phyloP scores from a whole-genome alignment of 2,888 invertebrate species.

The Ormyrus labotus region DNA sequence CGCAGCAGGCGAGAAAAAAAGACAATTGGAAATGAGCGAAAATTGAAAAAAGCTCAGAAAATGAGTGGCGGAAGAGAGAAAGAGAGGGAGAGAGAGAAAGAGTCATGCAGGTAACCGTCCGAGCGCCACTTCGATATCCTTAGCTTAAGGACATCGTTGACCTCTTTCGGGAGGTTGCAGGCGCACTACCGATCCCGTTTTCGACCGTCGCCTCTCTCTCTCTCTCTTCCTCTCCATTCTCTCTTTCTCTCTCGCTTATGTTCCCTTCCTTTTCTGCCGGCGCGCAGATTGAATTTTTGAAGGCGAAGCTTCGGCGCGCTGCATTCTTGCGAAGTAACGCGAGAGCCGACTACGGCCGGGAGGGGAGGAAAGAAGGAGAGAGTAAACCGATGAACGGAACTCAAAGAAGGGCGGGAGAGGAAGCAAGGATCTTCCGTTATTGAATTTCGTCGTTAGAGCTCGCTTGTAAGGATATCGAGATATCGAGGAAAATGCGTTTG shows the following conservation, averaged over 20 bases:
- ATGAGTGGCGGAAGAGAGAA: background rate
- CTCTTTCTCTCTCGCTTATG: no score
- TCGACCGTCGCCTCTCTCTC: conserved; percentile 57
- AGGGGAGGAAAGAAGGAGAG: background rate
- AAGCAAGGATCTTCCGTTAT: conserved; percentile 37
- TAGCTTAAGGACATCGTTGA: conserved; percentile 72
- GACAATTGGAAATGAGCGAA: background rate
- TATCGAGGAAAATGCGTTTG: conserved; percentile 16
- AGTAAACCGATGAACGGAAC: background rate
- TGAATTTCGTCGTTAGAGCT: conserved; percentile 43
- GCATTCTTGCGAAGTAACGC: conserved; percentile 24
- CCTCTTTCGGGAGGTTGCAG: conserved; percentile 63
- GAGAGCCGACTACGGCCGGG: conserved; percentile 14
- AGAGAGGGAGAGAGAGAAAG: background rate
- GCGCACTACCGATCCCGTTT: conserved; percentile 58
- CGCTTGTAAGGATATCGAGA: conserved; percentile 7
- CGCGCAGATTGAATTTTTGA: conserved; percentile 53
- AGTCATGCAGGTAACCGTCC: conserved; percentile 55
- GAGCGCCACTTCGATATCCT: conserved; percentile 67
- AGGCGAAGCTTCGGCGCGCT: conserved; percentile 2
- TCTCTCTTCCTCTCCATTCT: conserved; percentile 17
- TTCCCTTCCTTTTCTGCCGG: no score
- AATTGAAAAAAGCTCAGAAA: conserved; percentile 10
- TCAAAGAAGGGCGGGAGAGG: conserved; percentile 4
- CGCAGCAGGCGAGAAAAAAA: background rate